Evolutionary conservation across 2,797 vertebrate species (phyloP), one percentile per base, ranked within the genome.

Genomic region (Sebastes itinus): DNA sequence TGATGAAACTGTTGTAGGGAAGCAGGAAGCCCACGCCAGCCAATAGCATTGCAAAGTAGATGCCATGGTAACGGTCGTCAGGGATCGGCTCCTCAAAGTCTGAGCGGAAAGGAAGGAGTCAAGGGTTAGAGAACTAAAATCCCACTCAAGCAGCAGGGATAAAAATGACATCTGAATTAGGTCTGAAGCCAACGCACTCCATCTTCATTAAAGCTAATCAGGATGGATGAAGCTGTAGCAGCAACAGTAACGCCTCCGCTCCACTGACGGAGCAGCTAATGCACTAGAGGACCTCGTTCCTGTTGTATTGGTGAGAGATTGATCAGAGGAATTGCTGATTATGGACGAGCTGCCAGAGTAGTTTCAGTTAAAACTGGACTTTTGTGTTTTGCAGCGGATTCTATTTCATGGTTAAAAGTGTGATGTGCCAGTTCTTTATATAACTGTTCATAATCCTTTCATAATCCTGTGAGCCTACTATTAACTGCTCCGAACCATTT

Each of bases 1-100:
- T 99, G 91, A 99, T 99, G 82, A 99, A 99, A 79, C 98, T 99
- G 94, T 99, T 99, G 95, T 99, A 99, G 0, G 98, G 98, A 85
- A 99, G 96, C 80, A 99, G 96, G 92, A 99, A 99, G 38, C 98
- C 98, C 62, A 99, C 98, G 4, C 98, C 98, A 0, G 98, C 98
- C 92, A 99, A 94, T 70, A 99, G 93, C 98, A 99, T 99, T 2
- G 98, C 98, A 56, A 99, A 99, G 87, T 99, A 99, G 92, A 99
- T 98, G 80, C 97, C 97, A 80, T 98, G 98, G 94, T 99, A 99
- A 85, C 96, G 96, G 92, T 99, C 98, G 5, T 97, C 96, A 1
- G 98, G 98, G 65, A 96, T 95, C 0, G 96, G 96, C 69, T 97
- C 97, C 88, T 97, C 97, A 72, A 94, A 94, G 67, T 87, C 97